phyloP scores from a whole-genome alignment of 2,797 vertebrate genomes.

The Pelodytes ibericus region DNA sequence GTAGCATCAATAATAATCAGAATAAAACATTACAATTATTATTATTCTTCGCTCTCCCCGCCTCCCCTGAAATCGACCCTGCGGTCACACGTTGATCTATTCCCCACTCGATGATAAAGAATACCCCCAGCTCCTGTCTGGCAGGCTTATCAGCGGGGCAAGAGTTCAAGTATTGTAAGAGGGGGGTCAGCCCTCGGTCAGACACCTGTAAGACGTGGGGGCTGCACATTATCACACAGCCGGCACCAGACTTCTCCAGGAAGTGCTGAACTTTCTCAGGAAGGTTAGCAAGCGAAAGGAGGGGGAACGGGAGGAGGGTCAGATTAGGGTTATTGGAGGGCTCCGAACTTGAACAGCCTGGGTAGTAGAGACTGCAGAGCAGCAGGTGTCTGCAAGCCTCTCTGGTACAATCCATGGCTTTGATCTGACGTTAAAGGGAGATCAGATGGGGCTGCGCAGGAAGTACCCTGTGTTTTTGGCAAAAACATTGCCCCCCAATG shows the following conservation, averaged over 20 bases:
- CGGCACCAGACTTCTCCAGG: conserved; percentile 71
- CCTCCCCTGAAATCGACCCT: conserved; percentile 71
- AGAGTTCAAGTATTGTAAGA: conserved; percentile 76
- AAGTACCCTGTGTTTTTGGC: too few species aligned
- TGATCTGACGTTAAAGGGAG: not conserved
- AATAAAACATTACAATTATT: conserved; percentile 74
- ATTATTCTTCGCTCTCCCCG: conserved; percentile 69
- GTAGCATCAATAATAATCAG: conserved; percentile 26
- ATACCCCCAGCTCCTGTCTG: conserved; percentile 72
- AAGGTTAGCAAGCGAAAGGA: conserved; percentile 74
- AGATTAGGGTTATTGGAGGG: conserved; percentile 69
- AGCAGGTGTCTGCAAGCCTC: conserved; percentile 20
- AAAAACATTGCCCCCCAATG: not conserved
- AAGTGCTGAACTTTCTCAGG: conserved; percentile 79
- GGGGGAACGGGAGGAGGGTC: too few species aligned
- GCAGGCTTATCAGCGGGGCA: conserved; percentile 78
- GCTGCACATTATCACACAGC: conserved; percentile 72
- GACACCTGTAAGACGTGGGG: conserved; percentile 73
- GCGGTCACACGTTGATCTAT: conserved; percentile 70
- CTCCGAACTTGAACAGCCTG: conserved; percentile 60
- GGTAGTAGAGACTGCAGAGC: not conserved
- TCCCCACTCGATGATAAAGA: conserved; percentile 75
- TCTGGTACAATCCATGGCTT: not conserved
- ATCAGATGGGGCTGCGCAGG: too few species aligned
- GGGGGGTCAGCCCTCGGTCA: conserved; percentile 75